Base-by-base conservation (phyloP, 2,113 vertebrate genomes). In the Sus scrofa region DNA sequence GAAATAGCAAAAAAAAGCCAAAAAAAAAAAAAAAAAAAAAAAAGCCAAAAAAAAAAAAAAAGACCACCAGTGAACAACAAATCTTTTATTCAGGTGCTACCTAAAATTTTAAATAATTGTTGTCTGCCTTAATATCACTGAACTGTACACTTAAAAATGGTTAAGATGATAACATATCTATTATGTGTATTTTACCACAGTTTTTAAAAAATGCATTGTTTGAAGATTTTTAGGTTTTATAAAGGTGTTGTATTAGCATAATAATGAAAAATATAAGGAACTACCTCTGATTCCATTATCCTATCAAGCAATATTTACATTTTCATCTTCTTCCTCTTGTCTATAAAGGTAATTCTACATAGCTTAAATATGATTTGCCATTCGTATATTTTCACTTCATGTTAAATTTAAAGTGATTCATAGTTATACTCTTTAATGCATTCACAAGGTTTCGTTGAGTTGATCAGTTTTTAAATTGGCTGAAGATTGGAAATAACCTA, bases 361-460 rank as follows among this genome's bases (percentile, higher is more conserved):
- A 82, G 10, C 7, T 82, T 54, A 58, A 83, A 65, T 95, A 71
- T 73, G 89, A 52, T 73, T 87, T 77, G 56, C 54, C 13, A 52
- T 85, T 67, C 27, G 56, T 83, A 54, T 54, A 12, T 39, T 86
- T 77, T 86, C 34, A 37, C 79, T 77, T 86, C 34, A 37, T 82
- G 30, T 39, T 83, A 50, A 68, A 37, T 88, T 83, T n/a, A 81
- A 77, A 56, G 11, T 78, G 26, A 26, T 34, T 24, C 20, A 18
- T 70, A 37, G 16, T 62, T 94, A 14, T 10, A 19, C 24, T 39
- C 91, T 67, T 82, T 86, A 86, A 86, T 65, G 3, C 6, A 34
- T 30, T 87, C 32, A 60, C 24, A 92, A 92, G 18, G 24, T 75
- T 94, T 94, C 52, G 71, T 68, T 74, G 34, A 85, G 24, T 74